phyloP scores from a whole-genome alignment of 2,113 vertebrate genomes.

The Notarius quadriscutis region DNA sequence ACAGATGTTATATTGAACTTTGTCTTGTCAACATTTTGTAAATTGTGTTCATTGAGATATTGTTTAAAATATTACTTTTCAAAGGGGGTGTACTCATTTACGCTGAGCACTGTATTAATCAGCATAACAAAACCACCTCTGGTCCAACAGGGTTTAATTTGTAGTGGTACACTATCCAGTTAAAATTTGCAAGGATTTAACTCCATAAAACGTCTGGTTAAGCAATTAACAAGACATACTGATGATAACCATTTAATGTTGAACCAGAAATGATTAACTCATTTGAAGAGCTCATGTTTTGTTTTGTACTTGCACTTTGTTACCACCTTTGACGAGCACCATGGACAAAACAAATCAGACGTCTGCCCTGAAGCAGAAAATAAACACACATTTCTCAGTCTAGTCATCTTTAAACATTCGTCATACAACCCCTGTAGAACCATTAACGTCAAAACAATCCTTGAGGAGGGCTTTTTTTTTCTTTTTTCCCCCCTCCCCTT shows the following conservation, averaged over 20 bases:
- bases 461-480: neutral
- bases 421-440: neutral
- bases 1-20: too few relatives aligned
- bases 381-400: neutral
- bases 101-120: constrained; percentile 10
- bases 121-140: constrained; percentile 15
- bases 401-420: neutral
- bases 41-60: too few relatives aligned
- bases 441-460: neutral
- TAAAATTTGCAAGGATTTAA: neutral
- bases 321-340: neutral
- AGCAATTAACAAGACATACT: neutral
- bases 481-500: neutral
- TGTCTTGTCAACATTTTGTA: too few relatives aligned
- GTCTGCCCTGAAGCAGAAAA: neutral
- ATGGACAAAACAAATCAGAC: neutral
- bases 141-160: neutral
- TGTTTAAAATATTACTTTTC: too few relatives aligned
- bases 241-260: neutral
- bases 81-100: too few relatives aligned
- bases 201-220: neutral
- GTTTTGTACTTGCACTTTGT: neutral
- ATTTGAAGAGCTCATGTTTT: neutral
- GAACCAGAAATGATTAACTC: neutral
- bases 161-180: neutral